Evolutionary conservation across 2,888 invertebrate genomes (phyloP).

Genomic region (Sympetrum striolatum): DNA sequence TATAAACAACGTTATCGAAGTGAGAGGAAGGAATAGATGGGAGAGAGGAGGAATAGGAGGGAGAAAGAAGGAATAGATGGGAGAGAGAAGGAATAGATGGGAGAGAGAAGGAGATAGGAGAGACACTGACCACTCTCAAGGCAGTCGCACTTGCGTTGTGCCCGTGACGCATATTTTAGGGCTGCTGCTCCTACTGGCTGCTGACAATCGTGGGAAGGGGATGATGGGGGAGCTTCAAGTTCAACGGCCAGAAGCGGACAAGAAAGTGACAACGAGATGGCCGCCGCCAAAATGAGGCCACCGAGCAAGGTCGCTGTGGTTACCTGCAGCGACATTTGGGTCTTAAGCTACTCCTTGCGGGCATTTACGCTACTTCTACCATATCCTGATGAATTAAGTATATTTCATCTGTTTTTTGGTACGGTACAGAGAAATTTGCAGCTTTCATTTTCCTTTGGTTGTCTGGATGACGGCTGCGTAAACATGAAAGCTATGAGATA

Average conservation of each 20-base stretch:
- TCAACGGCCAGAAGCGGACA: constrained; percentile 23
- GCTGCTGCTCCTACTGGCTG: not conserved
- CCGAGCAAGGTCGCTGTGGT: constrained; percentile 21
- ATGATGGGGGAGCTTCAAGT: not conserved
- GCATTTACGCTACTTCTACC: too few relatives aligned
- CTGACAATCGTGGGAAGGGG: not conserved
- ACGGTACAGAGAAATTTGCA: too few relatives aligned
- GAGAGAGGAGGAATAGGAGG: not conserved
- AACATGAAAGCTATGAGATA: too few relatives aligned
- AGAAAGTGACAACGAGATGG: constrained; percentile 17
- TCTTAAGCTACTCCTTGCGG: too few relatives aligned
- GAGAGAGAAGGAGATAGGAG: constrained; percentile 13
- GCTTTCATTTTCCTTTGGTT: too few relatives aligned
- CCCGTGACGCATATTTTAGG: constrained; percentile 38
- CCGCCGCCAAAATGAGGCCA: constrained; percentile 1
- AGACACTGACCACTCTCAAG: constrained; percentile 38
- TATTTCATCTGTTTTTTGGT: too few relatives aligned
- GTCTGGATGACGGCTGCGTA: too few relatives aligned
- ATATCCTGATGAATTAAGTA: too few relatives aligned
- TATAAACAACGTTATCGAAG: too few relatives aligned
- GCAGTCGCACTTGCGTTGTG: constrained; percentile 17
- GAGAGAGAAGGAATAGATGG: not conserved
- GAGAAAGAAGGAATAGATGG: not conserved
- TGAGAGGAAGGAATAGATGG: not conserved
- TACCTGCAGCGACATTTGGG: not conserved